Percentiles rank a stretch among this genome's conserved stretches.
Conservation (phyloP, 2,888 invertebrate species). For the Digitonthophagus gazella region DNA sequence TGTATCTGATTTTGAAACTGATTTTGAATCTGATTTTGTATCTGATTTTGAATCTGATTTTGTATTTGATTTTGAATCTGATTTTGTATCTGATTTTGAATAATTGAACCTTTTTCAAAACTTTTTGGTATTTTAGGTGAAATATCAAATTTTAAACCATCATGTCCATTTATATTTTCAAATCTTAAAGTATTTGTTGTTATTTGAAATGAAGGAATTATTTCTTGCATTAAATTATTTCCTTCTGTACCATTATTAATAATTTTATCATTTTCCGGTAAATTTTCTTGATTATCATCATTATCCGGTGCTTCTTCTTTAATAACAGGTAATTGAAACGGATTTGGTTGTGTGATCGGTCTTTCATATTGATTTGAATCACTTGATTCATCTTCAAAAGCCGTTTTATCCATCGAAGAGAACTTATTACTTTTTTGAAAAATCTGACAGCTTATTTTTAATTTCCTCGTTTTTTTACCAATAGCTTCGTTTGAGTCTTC, state of each 20-base stretch:
- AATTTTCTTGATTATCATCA: conserved; percentile 19
- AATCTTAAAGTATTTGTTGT: background rate
- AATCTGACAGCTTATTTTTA: conserved; percentile 26
- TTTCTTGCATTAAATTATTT: conserved; percentile 3
- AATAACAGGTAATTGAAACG: conserved; percentile 17
- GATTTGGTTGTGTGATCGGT: background rate
- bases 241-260: background rate
- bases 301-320: conserved; percentile 23
- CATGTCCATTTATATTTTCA: background rate
- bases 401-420: conserved; percentile 7
- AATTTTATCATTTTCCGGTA: conserved; percentile 7
- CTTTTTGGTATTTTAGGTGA: too few species aligned
- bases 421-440: conserved; percentile 26
- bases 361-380: conserved; percentile 9
- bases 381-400: conserved; percentile 14
- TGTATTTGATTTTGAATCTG: too few species aligned
- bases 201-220: background rate
- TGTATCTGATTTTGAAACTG: background rate
- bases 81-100: too few species aligned
- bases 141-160: background rate
- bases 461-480: conserved; percentile 18
- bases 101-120: too few species aligned
- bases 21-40: background rate
- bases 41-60: background rate
- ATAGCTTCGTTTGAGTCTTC: conserved; percentile 10